These are phyloP conservation scores for Sialia sialis DNA, from an alignment of 2,113 vertebrate genomes.

Conservation along the genomic window DNA sequence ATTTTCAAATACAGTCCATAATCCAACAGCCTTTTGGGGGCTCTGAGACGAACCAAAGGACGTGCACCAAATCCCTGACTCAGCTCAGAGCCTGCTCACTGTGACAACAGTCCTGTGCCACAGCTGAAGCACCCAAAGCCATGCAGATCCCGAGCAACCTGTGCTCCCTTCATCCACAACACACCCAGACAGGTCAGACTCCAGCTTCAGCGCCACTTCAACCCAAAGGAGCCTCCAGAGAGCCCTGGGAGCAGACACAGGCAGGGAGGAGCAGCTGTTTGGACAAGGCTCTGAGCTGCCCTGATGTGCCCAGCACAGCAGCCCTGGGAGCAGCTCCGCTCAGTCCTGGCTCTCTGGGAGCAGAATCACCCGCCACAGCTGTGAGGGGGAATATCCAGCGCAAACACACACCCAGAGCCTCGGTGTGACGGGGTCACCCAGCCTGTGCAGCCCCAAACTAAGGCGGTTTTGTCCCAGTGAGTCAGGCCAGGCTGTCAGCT, in stretches of 20 bases:
- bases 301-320: background rate
- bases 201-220: background rate
- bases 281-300: background rate
- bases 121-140: background rate
- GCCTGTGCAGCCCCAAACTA: background rate
- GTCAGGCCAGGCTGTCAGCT: background rate
- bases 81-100: background rate
- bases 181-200: background rate
- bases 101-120: background rate
- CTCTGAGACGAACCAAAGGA: background rate
- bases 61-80: background rate
- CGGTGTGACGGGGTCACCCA: accelerated
- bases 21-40: background rate
- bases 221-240: background rate
- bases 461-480: background rate
- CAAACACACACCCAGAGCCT: accelerated
- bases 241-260: background rate
- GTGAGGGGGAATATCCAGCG: background rate
- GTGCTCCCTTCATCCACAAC: background rate
- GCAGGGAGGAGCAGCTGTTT: background rate
- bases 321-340: background rate
- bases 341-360: background rate
- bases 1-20: background rate
- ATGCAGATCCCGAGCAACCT: accelerated
- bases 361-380: background rate